Conservation (phyloP, 35 echinoderm and acorn worm species). For the Eucidaris tribuloides region DNA sequence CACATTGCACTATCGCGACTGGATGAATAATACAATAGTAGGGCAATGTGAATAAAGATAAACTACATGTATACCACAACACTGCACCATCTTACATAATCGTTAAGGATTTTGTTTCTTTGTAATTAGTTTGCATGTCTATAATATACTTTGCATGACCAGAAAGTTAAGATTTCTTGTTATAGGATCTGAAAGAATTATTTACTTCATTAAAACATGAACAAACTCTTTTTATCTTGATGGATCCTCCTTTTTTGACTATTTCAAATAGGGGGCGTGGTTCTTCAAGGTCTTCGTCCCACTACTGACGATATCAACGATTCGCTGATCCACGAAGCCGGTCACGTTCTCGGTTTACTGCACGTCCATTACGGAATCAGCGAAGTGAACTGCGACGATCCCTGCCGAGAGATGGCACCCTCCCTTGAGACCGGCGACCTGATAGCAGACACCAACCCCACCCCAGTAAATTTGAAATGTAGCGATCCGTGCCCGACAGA, state of each 20-base stretch:
- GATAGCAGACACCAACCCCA: constrained; percentile 90
- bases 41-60: no score
- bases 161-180: no score
- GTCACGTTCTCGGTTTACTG: constrained; percentile 82
- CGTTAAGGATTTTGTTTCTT: no score
- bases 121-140: no score
- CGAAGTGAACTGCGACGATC: constrained; percentile 59
- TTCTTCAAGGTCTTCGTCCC: constrained; percentile 42
- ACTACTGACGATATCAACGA: constrained; percentile 13
- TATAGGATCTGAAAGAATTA: no score
- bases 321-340: constrained; percentile 81
- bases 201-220: no score
- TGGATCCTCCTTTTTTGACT: neutral
- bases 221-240: neutral
- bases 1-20: no score
- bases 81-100: no score
- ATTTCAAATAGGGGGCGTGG: constrained; percentile 61
- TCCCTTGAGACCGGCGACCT: constrained; percentile 75
- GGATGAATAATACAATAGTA: no score
- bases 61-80: no score
- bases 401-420: constrained; percentile 60
- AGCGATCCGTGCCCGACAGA: constrained; percentile 36
- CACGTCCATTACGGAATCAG: constrained; percentile 79
- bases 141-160: no score
- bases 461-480: constrained; percentile 69